Evolutionary conservation across 2,888 invertebrate species (phyloP).

Genomic region (Diarsia brunnea): DNA sequence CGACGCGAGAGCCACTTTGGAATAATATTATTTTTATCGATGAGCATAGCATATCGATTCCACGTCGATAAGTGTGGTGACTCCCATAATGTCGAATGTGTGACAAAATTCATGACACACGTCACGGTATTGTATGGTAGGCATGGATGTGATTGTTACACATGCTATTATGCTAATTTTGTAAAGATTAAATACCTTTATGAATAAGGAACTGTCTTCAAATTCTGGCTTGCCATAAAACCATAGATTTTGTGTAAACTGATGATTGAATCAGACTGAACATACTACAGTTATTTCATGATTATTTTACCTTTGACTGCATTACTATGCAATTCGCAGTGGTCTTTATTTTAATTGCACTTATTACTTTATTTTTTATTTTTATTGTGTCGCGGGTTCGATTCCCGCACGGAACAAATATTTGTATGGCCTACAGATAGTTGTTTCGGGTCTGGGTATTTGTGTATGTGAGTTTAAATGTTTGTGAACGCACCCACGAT

Average conservation of each 20-base stretch:
- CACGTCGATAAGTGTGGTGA: not conserved
- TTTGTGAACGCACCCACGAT: no score
- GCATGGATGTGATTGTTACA: conserved; percentile 4
- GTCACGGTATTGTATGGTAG: no score
- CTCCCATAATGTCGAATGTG: not conserved
- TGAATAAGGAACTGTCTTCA: conserved; percentile 1
- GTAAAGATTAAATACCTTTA: not conserved
- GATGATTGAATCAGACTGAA: not conserved
- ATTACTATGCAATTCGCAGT: no score
- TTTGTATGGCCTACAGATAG: no score
- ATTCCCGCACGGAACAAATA: no score
- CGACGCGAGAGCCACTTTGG: not conserved
- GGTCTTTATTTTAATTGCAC: no score
- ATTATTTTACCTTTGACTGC: no score
- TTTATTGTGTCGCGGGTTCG: no score
- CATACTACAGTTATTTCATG: not conserved
- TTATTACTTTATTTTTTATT: no score
- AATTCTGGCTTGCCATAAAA: conserved; percentile 40
- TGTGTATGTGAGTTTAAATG: no score
- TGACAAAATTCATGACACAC: not conserved
- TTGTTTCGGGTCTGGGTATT: no score
- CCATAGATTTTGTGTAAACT: not conserved
- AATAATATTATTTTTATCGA: not conserved
- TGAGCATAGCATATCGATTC: no score
- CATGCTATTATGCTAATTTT: not conserved